phyloP scores from a whole-genome alignment of 2,797 vertebrate species.

The Cuniculus paca region DNA sequence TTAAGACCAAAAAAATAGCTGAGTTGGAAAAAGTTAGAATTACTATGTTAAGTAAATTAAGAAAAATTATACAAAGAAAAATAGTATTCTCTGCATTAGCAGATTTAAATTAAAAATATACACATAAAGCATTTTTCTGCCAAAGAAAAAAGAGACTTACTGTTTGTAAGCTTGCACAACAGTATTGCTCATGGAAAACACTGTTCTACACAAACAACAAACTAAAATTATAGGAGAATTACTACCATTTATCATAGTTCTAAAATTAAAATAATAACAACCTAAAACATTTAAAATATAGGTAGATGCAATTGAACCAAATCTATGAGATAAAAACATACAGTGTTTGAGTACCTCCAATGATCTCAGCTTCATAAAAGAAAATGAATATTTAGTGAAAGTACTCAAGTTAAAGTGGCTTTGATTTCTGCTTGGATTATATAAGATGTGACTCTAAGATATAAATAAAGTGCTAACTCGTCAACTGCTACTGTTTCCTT shows the following conservation, averaged over 20 bases:
- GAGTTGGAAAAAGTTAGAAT: slow-evolving; percentile 40
- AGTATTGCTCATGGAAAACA: background rate
- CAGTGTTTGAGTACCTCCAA: background rate
- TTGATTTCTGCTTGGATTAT: slow-evolving; percentile 73
- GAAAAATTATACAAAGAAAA: slow-evolving; percentile 14
- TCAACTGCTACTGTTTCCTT: slow-evolving; percentile 76
- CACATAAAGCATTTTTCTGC: background rate
- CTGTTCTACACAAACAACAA: background rate
- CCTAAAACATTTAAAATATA: slow-evolving; percentile 49
- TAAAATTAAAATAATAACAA: slow-evolving; percentile 70
- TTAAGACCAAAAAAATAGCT: slow-evolving; percentile 31
- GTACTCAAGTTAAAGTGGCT: slow-evolving; percentile 66
- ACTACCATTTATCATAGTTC: slow-evolving; percentile 48
- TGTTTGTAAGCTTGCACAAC: background rate
- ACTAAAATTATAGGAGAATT: slow-evolving; percentile 47
- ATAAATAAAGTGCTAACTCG: slow-evolving; percentile 77
- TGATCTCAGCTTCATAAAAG: background rate
- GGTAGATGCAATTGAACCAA: slow-evolving; percentile 31
- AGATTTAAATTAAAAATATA: slow-evolving; percentile 38
- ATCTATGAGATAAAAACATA: slow-evolving; percentile 16
- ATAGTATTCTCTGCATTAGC: background rate
- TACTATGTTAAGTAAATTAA: background rate
- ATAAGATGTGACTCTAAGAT: slow-evolving; percentile 55
- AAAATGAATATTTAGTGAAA: slow-evolving; percentile 66
- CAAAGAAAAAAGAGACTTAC: background rate